Conservation (phyloP, 2,888 invertebrate species). For the Hemaris fuciformis region DNA sequence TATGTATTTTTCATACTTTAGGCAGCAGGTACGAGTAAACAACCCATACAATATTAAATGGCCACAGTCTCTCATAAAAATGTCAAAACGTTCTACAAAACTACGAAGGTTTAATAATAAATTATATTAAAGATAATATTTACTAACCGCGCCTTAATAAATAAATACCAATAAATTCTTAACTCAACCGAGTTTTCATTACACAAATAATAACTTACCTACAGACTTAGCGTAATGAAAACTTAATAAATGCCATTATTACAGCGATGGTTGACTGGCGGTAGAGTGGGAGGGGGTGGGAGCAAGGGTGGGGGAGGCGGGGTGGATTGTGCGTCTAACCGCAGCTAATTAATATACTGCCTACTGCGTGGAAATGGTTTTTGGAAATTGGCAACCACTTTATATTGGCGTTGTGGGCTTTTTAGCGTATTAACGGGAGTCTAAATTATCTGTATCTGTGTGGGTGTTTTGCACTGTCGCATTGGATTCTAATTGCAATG, state of each 20-base stretch:
- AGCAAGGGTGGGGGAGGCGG: neutral
- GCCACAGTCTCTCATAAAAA: too few species aligned
- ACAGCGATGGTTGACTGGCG: slow-evolving; percentile 4
- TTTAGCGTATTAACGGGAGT: slow-evolving; percentile 1
- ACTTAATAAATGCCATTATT: slow-evolving; percentile 37
- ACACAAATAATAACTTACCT: neutral
- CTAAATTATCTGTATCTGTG: neutral
- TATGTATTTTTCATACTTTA: too few species aligned
- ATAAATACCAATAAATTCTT: neutral
- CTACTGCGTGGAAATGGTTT: slow-evolving; percentile 21
- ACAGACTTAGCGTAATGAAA: slow-evolving; percentile 24
- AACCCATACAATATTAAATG: too few species aligned
- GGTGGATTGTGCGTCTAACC: slow-evolving; percentile 20
- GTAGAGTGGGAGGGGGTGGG: neutral
- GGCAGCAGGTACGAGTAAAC: too few species aligned
- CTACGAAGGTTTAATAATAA: neutral
- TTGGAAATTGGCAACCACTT: slow-evolving; percentile 11
- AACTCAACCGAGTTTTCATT: neutral
- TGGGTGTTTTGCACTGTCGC: neutral
- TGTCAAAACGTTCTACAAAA: neutral
- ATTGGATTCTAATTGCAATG: too few species aligned
- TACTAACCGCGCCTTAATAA: neutral
- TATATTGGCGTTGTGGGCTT: slow-evolving; percentile 2
- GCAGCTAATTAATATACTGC: slow-evolving; percentile 34
- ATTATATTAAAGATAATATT: neutral